Evolutionary conservation across 2,113 vertebrate genomes (phyloP).

Genomic region (Passer montanus): DNA sequence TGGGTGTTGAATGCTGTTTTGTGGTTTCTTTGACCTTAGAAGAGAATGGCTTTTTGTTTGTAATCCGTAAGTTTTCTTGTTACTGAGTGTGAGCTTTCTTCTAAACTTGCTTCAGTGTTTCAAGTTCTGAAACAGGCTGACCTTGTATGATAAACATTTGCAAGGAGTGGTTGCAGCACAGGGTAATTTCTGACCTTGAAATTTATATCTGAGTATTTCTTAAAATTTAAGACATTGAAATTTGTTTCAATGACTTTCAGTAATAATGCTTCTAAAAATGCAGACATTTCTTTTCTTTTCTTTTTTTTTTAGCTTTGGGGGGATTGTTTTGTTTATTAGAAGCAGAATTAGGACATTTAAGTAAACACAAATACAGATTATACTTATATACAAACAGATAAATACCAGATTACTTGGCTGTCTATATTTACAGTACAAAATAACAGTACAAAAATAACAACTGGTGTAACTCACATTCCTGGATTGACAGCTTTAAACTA

Average conservation of each 20-base stretch:
- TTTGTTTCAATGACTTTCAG: not conserved
- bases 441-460: not conserved
- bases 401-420: not conserved
- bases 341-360: not conserved
- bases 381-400: not conserved
- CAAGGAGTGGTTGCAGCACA: not conserved
- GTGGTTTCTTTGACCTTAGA: slow-evolving; percentile 37
- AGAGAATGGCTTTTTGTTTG: slow-evolving; percentile 56
- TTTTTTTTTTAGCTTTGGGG: not conserved
- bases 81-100: not conserved
- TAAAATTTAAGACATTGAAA: not conserved
- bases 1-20: not conserved
- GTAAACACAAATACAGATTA: not conserved
- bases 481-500: not conserved
- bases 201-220: not conserved
- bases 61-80: slow-evolving; percentile 19
- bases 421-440: not conserved
- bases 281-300: not conserved
- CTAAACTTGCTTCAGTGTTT: slow-evolving; percentile 32
- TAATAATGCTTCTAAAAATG: not conserved
- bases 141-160: not conserved
- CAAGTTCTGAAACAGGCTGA: slow-evolving; percentile 18
- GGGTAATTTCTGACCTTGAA: slow-evolving; percentile 4
- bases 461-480: not conserved
- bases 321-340: not conserved